These are phyloP conservation scores for Capreolus pygargus DNA, from an alignment of 2,113 vertebrate genomes.

Conservation along the genomic window DNA sequence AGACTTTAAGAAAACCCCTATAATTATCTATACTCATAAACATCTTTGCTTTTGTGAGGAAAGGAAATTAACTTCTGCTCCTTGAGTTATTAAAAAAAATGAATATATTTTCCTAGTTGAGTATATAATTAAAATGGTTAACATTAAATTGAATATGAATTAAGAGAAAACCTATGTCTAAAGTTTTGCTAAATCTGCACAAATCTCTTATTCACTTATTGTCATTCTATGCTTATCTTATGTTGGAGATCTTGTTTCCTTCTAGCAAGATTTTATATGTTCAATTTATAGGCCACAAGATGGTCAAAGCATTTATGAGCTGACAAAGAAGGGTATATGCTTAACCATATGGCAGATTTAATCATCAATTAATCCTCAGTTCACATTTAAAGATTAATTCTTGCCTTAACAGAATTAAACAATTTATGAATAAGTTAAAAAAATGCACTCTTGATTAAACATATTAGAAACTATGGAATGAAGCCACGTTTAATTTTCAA, in stretches of 20 bases:
- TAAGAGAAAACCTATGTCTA: neutral
- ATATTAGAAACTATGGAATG: neutral
- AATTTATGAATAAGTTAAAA: constrained; percentile 25
- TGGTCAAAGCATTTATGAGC: neutral
- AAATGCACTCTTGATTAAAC: neutral
- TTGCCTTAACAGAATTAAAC: constrained; percentile 10
- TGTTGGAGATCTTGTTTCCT: neutral
- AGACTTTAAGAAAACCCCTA: neutral
- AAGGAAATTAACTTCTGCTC: neutral
- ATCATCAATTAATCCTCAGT: neutral
- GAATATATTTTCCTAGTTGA: neutral
- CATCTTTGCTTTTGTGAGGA: neutral
- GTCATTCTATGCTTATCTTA: neutral
- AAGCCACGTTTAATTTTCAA: neutral
- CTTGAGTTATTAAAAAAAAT: neutral
- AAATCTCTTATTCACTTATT: neutral
- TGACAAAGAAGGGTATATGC: neutral
- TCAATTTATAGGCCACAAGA: neutral
- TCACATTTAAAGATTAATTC: neutral
- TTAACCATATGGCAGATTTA: neutral
- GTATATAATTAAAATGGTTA: neutral
- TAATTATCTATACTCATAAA: neutral
- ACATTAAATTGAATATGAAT: neutral
- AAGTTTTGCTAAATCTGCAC: neutral
- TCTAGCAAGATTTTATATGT: constrained; percentile 2